Base-by-base conservation (phyloP, 53 echinoderm and acorn worm genomes). In the Temnopleurus reevesii region DNA sequence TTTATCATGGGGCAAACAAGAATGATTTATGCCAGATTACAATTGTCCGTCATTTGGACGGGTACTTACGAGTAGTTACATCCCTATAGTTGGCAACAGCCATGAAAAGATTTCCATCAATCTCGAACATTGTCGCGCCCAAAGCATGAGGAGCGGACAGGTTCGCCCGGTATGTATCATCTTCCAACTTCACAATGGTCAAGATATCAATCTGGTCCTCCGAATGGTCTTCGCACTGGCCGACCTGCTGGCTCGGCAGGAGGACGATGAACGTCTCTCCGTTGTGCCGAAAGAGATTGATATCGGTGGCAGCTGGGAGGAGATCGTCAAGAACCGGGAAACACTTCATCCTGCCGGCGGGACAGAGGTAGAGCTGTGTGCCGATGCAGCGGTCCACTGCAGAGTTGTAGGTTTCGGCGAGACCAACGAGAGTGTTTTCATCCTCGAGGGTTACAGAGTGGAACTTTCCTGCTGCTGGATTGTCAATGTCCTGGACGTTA, bases 71-170 rank as follows among this genome's bases (percentile, higher is more conserved):
- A 77, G 91, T 89, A 4, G n/a, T 12, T 6, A 45, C 53, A 64
- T 91, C 85, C 31, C 77, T 88, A 28, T 85, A 82, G 76, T 93
- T 91, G 7, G 91, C 93, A 23, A 93, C 91, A 35, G 93, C 93
- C 21, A 93, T 26, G 38, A 45, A 93, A 5, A 93, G 60, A 21
- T 43, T 79, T 13, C 85, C 86, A 0, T 89, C 86, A 8, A 93
- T 91, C 56, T 85, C 93, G 91, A 93, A 93, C 93, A 91, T 93
- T 55, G 86, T 89, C 4, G 91, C 89, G 46, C 89, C 93, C 33
- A 46, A 8, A 12, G 91, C 81, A 36, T 80, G 86, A 8, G 84
- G 77, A n/a, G 93, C 77, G 13, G 63, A 53, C 8, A 93, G 38
- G 5, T 46, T 64, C 15, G 23, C 84, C 29, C 58, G 77, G 36